Percentiles rank a stretch among this genome's conserved stretches.
These are phyloP conservation scores for Myotis lucifugus DNA, from an alignment of 2,113 vertebrate genomes.

Conservation along the genomic window DNA sequence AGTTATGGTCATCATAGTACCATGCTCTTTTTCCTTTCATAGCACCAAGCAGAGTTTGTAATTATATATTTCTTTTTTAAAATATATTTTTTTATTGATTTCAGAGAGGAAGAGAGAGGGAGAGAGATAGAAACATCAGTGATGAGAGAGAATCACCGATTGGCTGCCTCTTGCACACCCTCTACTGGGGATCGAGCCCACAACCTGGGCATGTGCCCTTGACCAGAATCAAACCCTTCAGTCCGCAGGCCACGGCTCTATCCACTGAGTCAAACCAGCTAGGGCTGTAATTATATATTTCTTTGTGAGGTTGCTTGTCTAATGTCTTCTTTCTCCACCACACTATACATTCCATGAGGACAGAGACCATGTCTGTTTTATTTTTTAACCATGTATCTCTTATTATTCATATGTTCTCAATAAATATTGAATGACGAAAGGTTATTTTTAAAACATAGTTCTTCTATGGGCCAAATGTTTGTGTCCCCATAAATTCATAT, in stretches of 20 bases:
- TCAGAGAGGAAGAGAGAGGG: no score
- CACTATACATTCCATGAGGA: not conserved
- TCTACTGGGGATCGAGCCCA: no score
- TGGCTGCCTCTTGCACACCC: no score
- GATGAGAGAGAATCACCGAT: no score
- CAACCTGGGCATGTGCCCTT: no score
- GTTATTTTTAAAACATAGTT: slow-evolving; percentile 18
- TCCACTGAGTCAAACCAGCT: no score
- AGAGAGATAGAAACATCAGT: no score
- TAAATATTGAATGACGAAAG: not conserved
- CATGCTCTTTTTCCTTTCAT: not conserved
- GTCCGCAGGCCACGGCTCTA: no score
- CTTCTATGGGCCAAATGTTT: not conserved
- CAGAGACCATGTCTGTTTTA: not conserved
- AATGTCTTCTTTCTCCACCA: not conserved
- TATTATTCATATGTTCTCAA: not conserved
- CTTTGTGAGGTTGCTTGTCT: not conserved
- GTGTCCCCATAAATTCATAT: not conserved
- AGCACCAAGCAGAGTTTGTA: not conserved
- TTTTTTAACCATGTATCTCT: not conserved
- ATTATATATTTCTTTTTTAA: not conserved
- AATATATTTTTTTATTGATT: no score
- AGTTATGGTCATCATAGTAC: not conserved
- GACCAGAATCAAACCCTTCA: no score
- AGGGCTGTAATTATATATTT: not conserved